Percentiles rank a stretch among this genome's conserved stretches.
phyloP scores from a whole-genome alignment of 2,113 vertebrate species.

The Stigmatopora nigra region DNA sequence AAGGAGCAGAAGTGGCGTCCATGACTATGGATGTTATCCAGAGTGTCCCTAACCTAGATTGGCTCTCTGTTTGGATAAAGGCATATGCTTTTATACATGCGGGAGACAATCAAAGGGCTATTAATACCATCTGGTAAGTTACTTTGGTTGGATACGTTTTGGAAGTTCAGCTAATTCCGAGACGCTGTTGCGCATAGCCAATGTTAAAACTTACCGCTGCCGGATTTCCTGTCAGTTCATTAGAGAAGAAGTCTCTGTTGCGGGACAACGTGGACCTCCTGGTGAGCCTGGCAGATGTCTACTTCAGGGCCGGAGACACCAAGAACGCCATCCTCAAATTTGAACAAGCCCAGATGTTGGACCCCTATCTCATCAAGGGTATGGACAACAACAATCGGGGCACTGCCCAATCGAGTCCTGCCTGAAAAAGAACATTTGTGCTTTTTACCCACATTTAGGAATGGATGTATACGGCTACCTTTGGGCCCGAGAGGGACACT shows the following conservation, averaged over 20 bases:
- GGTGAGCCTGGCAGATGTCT: slow-evolving; percentile 91
- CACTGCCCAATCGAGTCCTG: too few species aligned
- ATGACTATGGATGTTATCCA: slow-evolving; percentile 98
- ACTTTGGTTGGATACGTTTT: background rate
- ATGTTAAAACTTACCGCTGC: too few species aligned
- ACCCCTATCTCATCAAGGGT: slow-evolving; percentile 98
- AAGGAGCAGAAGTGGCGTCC: slow-evolving; percentile 94
- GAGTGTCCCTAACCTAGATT: slow-evolving; percentile 91
- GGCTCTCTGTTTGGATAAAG: slow-evolving; percentile 98
- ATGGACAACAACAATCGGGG: background rate
- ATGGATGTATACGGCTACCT: slow-evolving; percentile 98
- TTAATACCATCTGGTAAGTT: slow-evolving; percentile 94
- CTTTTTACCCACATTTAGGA: slow-evolving; percentile 62
- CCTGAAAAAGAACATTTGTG: too few species aligned
- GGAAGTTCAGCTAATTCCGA: background rate
- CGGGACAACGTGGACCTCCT: slow-evolving; percentile 94
- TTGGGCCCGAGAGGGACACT: slow-evolving; percentile 87
- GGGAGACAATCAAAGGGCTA: slow-evolving; percentile 92
- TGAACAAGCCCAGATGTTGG: slow-evolving; percentile 96
- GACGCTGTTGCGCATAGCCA: background rate
- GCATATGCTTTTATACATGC: slow-evolving; percentile 93
- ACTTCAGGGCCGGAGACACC: slow-evolving; percentile 93
- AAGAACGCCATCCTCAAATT: slow-evolving; percentile 97
- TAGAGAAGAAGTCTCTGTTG: slow-evolving; percentile 94
- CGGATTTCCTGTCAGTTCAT: slow-evolving; percentile 73